phyloP scores from a whole-genome alignment of 2,797 vertebrate species.

The Melanitta fusca region DNA sequence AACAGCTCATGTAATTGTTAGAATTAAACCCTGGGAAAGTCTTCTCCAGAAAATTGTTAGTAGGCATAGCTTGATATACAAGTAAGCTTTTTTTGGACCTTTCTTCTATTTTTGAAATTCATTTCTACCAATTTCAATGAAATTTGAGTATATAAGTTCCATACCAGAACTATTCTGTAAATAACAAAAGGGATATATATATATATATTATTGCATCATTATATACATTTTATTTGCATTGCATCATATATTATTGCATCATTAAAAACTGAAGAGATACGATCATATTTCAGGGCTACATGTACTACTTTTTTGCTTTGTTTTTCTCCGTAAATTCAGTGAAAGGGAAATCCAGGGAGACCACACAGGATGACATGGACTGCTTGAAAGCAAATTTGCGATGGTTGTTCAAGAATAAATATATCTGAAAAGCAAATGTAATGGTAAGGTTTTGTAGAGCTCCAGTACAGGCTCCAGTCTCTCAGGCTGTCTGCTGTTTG shows the following conservation, averaged over 20 bases:
- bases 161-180: not conserved
- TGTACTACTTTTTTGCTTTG: not conserved
- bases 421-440: not conserved
- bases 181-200: not conserved
- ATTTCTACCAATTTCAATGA: not conserved
- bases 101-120: not conserved
- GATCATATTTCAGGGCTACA: not conserved
- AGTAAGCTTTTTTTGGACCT: not conserved
- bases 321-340: not conserved
- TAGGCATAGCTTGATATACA: not conserved
- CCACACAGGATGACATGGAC: not conserved
- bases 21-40: not conserved
- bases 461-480: not conserved
- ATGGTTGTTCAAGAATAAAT: not conserved
- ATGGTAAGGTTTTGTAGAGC: accelerated
- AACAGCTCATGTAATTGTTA: not conserved
- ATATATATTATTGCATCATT: not conserved
- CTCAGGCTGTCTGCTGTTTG: not conserved
- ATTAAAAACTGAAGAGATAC: not conserved
- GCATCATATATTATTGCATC: not conserved
- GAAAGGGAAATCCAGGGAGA: not conserved
- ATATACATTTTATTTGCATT: not conserved
- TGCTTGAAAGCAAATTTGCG: not conserved
- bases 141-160: not conserved
- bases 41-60: not conserved